These are phyloP conservation scores for Siderastrea radians DNA, from an alignment of 92 coral and sea anemone genomes.

Conservation along the genomic window DNA sequence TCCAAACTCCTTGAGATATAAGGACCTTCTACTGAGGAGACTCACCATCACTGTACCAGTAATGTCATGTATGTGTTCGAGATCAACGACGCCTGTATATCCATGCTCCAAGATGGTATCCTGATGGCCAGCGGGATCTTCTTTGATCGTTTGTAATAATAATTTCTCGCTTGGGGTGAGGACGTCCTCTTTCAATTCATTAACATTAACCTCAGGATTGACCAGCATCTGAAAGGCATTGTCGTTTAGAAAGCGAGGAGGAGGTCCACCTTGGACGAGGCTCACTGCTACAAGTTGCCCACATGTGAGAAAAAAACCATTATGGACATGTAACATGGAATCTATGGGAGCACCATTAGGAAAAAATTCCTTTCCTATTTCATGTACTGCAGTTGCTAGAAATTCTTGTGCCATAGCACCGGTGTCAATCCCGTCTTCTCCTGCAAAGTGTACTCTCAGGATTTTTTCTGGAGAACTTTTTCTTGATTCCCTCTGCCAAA, in stretches of 20 bases:
- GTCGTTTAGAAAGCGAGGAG: conserved; percentile 31
- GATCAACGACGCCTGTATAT: conserved; percentile 63
- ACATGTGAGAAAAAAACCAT: conserved; percentile 46
- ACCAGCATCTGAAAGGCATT: conserved; percentile 61
- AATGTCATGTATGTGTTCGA: conserved; percentile 55
- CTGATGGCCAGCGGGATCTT: conserved; percentile 36
- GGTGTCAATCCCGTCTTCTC: conserved; percentile 71
- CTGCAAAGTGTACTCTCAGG: conserved; percentile 71
- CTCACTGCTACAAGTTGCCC: conserved; percentile 11
- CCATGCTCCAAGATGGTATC: conserved; percentile 72
- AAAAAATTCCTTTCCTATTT: conserved; percentile 47
- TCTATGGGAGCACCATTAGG: conserved; percentile 69
- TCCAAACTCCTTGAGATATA: conserved; percentile 54
- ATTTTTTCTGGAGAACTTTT: conserved; percentile 61
- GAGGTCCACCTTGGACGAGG: conserved; percentile 66
- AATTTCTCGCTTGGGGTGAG: conserved; percentile 48
- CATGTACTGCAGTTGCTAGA: conserved; percentile 29
- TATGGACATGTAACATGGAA: conserved; percentile 62
- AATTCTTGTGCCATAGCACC: conserved; percentile 75
- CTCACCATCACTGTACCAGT: conserved; percentile 65
- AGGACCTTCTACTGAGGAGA: conserved; percentile 47
- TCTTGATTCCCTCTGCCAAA: conserved; percentile 68
- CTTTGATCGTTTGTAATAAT: conserved; percentile 45
- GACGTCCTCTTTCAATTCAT: conserved; percentile 52
- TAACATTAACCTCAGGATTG: conserved; percentile 51